These are phyloP conservation scores for Rhynchonycteris naso DNA, from an alignment of 2,797 vertebrate species.

Conservation along the genomic window DNA sequence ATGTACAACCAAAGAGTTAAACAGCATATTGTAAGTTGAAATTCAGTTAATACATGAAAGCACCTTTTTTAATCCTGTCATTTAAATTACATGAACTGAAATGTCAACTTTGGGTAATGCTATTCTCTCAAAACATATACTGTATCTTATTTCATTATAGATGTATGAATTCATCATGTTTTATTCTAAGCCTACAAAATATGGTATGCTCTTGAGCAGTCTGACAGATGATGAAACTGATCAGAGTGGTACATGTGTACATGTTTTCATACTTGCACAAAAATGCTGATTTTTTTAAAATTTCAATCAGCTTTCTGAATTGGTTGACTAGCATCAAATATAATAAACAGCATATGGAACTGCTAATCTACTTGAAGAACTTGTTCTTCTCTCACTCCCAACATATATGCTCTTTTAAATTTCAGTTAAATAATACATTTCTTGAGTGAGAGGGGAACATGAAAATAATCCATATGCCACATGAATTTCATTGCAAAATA, in stretches of 20 bases:
- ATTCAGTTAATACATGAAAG: conserved; percentile 27
- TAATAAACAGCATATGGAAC: conserved; percentile 74
- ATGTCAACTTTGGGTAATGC: conserved; percentile 47
- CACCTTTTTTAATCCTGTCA: conserved; percentile 10
- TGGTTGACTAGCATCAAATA: conserved; percentile 33
- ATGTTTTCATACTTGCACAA: conserved; percentile 68
- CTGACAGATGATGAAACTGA: conserved; percentile 70
- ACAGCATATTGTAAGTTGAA: background rate
- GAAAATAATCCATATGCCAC: conserved; percentile 58
- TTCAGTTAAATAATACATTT: conserved; percentile 49
- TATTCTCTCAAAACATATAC: conserved; percentile 33
- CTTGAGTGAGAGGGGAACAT: background rate
- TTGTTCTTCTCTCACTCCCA: background rate
- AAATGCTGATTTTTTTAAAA: conserved; percentile 63
- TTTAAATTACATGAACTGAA: conserved; percentile 65
- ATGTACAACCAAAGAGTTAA: conserved; percentile 12
- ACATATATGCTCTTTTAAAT: conserved; percentile 66
- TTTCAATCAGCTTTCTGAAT: conserved; percentile 67
- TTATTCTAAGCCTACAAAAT: conserved; percentile 70
- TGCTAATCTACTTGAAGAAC: conserved; percentile 55
- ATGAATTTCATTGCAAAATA: conserved; percentile 59
- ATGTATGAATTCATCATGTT: conserved; percentile 66
- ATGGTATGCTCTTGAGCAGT: conserved; percentile 62
- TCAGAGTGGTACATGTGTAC: background rate
- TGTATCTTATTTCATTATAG: conserved; percentile 62